Evolutionary conservation across 2,113 vertebrate genomes (phyloP).

Genomic region (Podarcis cretensis): DNA sequence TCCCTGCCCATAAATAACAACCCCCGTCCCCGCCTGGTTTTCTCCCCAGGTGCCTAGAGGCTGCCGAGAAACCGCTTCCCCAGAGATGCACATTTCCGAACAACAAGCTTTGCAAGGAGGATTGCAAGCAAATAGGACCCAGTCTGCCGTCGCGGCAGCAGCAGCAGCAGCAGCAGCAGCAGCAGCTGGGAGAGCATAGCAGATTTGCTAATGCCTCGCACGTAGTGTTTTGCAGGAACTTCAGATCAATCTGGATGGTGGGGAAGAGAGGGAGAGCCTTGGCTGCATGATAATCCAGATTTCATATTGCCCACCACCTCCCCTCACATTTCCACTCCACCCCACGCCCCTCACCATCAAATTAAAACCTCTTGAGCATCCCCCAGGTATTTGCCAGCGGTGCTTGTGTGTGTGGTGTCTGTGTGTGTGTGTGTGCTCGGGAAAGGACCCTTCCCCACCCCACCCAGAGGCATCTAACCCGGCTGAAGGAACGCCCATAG

Average conservation of each 20-base stretch:
- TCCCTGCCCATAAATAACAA: background rate
- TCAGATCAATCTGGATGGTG: constrained; percentile 39
- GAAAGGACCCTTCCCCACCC: background rate
- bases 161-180: constrained; percentile 10
- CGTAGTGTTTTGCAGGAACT: constrained; percentile 67
- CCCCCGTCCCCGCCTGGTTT: rapidly evolving
- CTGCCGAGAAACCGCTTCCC: background rate
- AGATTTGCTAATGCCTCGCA: constrained; percentile 64
- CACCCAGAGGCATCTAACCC: background rate
- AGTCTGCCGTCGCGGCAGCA: background rate
- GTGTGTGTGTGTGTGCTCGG: too few species aligned
- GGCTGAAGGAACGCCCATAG: background rate
- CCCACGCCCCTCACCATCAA: too few species aligned
- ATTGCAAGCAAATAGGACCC: background rate
- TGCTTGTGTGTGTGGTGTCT: too few species aligned
- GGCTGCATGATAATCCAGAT: constrained; percentile 26
- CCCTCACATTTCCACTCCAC: too few species aligned
- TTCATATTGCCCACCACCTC: too few species aligned
- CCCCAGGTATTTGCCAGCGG: constrained; percentile 12
- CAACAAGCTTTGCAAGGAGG: background rate
- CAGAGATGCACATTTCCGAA: background rate
- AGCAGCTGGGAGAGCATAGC: constrained; percentile 13
- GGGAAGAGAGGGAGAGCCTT: constrained; percentile 30
- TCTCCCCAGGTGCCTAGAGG: rapidly evolving
- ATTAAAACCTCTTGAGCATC: constrained; percentile 53